Base-by-base conservation (phyloP, 1,140 invertebrate species). In the Drosophila persimilis region DNA sequence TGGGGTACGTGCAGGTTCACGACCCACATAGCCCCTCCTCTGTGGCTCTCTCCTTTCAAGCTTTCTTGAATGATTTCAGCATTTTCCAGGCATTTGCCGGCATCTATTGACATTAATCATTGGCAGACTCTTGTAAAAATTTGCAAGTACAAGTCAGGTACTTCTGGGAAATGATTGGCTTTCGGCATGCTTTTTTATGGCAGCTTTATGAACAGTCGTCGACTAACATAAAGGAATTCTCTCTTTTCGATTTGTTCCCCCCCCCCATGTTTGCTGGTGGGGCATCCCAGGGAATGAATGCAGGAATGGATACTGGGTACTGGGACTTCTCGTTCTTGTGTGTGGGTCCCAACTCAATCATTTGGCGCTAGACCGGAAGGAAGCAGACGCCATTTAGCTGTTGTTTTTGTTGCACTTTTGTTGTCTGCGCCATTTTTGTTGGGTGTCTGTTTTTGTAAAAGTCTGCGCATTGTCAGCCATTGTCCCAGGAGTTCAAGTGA, bases 21-120 rank as follows among this genome's bases (percentile, higher is more conserved):
- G 81, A 86, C 81, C 81, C 74, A 86, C 85, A 86, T 77, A 29
- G 57, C 24, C 57, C 35, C 17, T 13, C 35, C 35, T 39, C 35
- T 39, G 31, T 47, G 39, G 46, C 44, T 13, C 35, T 39, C 11
- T 39, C 11, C 35, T 5, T 13, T 13, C 11, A 13, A 45, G 57
- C 62, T 70, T 65, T 64, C 74, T 70, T 76, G 45, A 67, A 73
- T 74, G 74, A 58, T 73, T 67, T 55, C 61, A 66, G 55, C 47
- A 44, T 73, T 76, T 79, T 73, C 44, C 41, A 13, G 35, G 35
- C 35, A 60, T 54, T 53, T 45, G 52, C 60, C 60, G 65, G 29
- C 71, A 54, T 83, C 76, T 86, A 86, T 86, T 86, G 83, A 88
- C 83, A 86, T 86, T 86, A 86, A 86, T 86, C 83, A 86, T 86